A percentile compares a stretch with the other conserved stretches of the same genome.
phyloP scores from a whole-genome alignment of 2,888 invertebrate species.

The Nesidiocoris tenuis region DNA sequence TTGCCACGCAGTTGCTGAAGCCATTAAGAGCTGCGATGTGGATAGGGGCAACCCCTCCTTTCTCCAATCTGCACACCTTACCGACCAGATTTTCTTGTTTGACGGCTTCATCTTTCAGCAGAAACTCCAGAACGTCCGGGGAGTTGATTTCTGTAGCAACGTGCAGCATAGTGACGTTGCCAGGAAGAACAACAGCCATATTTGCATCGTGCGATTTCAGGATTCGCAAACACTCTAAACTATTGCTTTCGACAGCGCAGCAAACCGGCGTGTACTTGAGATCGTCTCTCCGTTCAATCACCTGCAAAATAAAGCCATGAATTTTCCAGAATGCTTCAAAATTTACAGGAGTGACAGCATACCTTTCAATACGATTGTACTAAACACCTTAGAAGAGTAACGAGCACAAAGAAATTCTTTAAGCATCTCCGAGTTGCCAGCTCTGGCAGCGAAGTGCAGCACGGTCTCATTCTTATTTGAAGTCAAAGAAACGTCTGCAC shows the following conservation, averaged over 20 bases:
- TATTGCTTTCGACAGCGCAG: slow-evolving; percentile 61
- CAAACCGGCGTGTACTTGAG: slow-evolving; percentile 58
- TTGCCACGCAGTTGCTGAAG: slow-evolving; percentile 56
- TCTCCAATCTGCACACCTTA: slow-evolving; percentile 49
- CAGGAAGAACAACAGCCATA: slow-evolving; percentile 57
- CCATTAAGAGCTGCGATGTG: slow-evolving; percentile 62
- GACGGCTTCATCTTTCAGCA: slow-evolving; percentile 54
- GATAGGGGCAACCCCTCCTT: slow-evolving; percentile 58
- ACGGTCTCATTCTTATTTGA: slow-evolving; percentile 56
- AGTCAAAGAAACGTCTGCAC: slow-evolving; percentile 56
- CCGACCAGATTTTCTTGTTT: slow-evolving; percentile 14
- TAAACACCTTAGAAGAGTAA: slow-evolving; percentile 54
- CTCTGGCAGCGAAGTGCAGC: slow-evolving; percentile 60
- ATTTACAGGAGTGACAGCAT: too few species aligned
- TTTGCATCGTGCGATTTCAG: slow-evolving; percentile 58
- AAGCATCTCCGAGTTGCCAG: slow-evolving; percentile 58
- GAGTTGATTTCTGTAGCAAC: slow-evolving; percentile 62
- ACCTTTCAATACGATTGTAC: too few species aligned
- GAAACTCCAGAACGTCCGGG: slow-evolving; percentile 58
- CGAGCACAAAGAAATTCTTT: slow-evolving; percentile 59
- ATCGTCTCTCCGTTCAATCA: slow-evolving; percentile 50
- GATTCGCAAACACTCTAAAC: slow-evolving; percentile 56
- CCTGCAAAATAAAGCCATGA: slow-evolving; percentile 34
- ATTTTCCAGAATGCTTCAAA: too few species aligned
- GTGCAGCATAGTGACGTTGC: slow-evolving; percentile 62